Evolutionary conservation across 2,888 invertebrate genomes (phyloP).

Genomic region (Opisthograptis luteolata): DNA sequence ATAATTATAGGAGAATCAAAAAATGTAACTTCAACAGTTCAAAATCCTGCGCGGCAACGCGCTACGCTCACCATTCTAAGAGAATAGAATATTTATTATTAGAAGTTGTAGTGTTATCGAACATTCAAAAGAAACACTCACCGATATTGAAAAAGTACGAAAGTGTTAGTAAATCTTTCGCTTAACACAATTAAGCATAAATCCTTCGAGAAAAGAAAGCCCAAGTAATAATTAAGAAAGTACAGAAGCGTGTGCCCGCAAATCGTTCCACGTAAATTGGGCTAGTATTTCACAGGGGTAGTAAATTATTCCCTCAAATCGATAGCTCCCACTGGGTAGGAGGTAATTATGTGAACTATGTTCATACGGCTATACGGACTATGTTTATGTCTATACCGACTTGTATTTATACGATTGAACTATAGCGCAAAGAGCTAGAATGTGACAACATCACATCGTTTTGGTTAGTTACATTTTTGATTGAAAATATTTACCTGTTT

Average conservation of each 20-base stretch:
- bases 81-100: too few species aligned
- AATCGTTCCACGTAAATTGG: constrained; percentile 44
- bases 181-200: constrained; percentile 26
- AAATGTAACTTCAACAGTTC: too few species aligned
- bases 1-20: too few species aligned
- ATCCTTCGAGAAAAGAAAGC: constrained; percentile 29
- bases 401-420: not conserved
- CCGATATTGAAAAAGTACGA: constrained; percentile 10
- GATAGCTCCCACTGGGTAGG: constrained; percentile 41
- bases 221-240: constrained; percentile 35
- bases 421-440: not conserved
- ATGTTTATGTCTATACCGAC: not conserved
- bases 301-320: constrained; percentile 51
- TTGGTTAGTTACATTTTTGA: too few species aligned
- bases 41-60: too few species aligned
- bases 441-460: too few species aligned
- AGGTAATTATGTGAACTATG: constrained; percentile 40
- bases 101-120: not conserved
- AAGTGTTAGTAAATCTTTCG: constrained; percentile 19
- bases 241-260: constrained; percentile 33
- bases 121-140: constrained; percentile 9
- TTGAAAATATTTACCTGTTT: too few species aligned
- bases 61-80: too few species aligned
- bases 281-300: constrained; percentile 45
- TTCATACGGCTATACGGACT: constrained; percentile 15